These are phyloP conservation scores for Ceyx cyanopectus DNA, from an alignment of 2,113 vertebrate genomes.

Conservation along the genomic window DNA sequence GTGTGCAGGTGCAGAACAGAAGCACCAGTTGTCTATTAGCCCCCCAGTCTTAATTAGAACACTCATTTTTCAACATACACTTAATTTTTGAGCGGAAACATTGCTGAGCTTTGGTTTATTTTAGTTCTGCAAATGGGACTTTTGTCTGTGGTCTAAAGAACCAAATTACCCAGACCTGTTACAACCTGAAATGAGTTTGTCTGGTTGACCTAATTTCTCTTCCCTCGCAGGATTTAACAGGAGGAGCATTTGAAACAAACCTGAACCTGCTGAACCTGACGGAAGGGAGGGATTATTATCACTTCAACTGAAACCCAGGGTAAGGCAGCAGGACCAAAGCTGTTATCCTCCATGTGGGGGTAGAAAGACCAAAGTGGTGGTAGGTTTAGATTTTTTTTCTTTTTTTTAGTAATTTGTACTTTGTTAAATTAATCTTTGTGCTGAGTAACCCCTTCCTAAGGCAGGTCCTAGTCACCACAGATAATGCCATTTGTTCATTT, in stretches of 20 bases:
- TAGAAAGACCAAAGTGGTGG: neutral
- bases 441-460: neutral
- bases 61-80: fast-evolving
- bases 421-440: neutral
- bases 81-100: neutral
- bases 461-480: neutral
- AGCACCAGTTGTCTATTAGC: fast-evolving
- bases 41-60: neutral
- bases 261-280: constrained; percentile 76
- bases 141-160: neutral
- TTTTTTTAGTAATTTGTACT: neutral
- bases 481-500: neutral
- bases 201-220: neutral
- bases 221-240: constrained; percentile 88
- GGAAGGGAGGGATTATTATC: constrained; percentile 86
- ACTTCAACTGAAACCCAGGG: constrained; percentile 77
- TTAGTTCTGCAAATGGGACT: neutral
- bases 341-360: neutral
- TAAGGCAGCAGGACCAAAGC: neutral
- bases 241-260: constrained; percentile 89
- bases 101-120: neutral
- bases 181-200: neutral
- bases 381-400: neutral
- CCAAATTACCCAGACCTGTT: neutral
- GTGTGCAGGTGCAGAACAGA: no score